A percentile compares a stretch with the other conserved stretches of the same genome.
These are phyloP conservation scores for Nycticorax nycticorax DNA, from an alignment of 2,113 vertebrate genomes.

Conservation along the genomic window DNA sequence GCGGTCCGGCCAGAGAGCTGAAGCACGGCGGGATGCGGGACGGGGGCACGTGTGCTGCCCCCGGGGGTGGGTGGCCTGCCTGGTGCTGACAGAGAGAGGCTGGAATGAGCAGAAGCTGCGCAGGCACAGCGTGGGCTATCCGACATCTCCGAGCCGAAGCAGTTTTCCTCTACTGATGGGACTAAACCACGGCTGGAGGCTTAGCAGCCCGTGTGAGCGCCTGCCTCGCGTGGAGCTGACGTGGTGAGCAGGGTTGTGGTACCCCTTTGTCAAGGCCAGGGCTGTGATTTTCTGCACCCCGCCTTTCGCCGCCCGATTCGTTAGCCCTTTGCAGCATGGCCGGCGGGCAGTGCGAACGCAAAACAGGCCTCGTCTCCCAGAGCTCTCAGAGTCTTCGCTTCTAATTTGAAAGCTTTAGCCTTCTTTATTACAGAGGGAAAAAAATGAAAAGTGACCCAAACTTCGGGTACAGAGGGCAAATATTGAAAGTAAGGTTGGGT, in stretches of 20 bases:
- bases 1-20: neutral
- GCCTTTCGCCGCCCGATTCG: neutral
- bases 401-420: conserved; percentile 31
- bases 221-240: neutral
- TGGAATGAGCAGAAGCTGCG: neutral
- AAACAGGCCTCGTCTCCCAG: neutral
- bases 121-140: neutral
- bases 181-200: neutral
- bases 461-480: conserved; percentile 42
- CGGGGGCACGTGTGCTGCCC: neutral
- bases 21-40: neutral
- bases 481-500: conserved; percentile 34
- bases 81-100: neutral
- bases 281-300: conserved; percentile 11
- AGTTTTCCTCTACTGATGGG: neutral
- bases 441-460: conserved; percentile 52
- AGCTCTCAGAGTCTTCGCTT: neutral
- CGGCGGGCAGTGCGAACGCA: neutral
- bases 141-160: neutral
- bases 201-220: neutral
- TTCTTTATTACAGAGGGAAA: conserved; percentile 3
- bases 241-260: neutral
- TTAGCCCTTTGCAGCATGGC: neutral
- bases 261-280: neutral
- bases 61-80: accelerated